Base-by-base conservation (phyloP, 2,888 invertebrate species). In the Drosophila tripunctata region DNA sequence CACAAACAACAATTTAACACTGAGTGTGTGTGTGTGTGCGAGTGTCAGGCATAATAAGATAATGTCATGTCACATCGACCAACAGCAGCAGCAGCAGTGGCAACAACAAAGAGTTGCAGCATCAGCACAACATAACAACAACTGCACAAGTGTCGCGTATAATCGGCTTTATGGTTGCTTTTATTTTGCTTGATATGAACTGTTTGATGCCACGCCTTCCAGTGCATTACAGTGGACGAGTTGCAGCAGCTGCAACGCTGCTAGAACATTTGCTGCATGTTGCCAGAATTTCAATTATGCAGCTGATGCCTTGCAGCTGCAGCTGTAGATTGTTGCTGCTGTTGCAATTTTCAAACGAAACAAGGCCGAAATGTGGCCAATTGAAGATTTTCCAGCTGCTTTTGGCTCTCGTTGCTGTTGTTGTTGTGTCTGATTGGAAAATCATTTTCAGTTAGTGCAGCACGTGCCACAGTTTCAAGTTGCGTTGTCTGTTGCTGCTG, bases 111-210 rank as follows among this genome's bases (percentile, higher is more conserved):
- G 48, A 48, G 48, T 48, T 33, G 40, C 65, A 65, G 1, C 50
- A 67, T 10, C 41, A 27, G 3, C 48, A 56, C 33, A 50, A 24
- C 17, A 54, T 36, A 60, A 10, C 43, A 76, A 48, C 58, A 74
- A 70, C 87, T 82, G 74, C 72, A 58, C 83, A 72, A 79, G 83
- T 79, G 86, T 79, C 70, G 86, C 77, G 67, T 67, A 84, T 87
- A 82, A 82, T 82, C 81, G 85, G 81, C 87, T 82, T 87, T 87
- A 87, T 81, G 87, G 78, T 84, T 82, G 84, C 87, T 87, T 87
- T 82, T 87, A 82, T 84, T 78, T 82, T 27, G n/a, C 10, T 62
- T 73, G 85, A 82, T 82, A 84, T 85, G 82, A 82, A 84, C 87
- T 82, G 81, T 81, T 75, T 72, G 67, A 77, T 68, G 67, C 50